A percentile compares a stretch with the other conserved stretches of the same genome.
These are phyloP conservation scores for Cosmopolites sordidus DNA, from an alignment of 2,888 invertebrate genomes.

Conservation along the genomic window DNA sequence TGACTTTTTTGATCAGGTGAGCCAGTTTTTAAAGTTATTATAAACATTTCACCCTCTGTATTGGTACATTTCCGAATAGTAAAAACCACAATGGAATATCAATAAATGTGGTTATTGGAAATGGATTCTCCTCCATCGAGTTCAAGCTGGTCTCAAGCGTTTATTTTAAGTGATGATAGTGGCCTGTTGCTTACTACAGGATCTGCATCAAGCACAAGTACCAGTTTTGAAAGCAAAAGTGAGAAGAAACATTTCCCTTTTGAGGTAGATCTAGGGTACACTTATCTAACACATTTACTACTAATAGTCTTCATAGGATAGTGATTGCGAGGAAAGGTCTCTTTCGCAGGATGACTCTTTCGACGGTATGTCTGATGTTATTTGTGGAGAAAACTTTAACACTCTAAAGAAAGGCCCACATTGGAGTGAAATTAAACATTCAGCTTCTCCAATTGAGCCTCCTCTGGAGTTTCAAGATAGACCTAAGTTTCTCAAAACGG, in stretches of 20 bases:
- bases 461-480: conserved; percentile 80
- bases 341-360: conserved; percentile 75
- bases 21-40: too few relatives aligned
- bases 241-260: conserved; percentile 63
- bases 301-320: conserved; percentile 58
- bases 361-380: conserved; percentile 69
- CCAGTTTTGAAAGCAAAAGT: conserved; percentile 64
- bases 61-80: too few relatives aligned
- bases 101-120: not conserved
- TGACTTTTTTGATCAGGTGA: not conserved
- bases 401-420: conserved; percentile 75
- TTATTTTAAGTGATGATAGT: conserved; percentile 71
- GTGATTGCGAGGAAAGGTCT: conserved; percentile 76
- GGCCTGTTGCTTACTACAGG: conserved; percentile 69
- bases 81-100: too few relatives aligned
- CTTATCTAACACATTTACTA: not conserved
- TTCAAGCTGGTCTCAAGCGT: conserved; percentile 69
- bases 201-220: conserved; percentile 70
- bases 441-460: conserved; percentile 69
- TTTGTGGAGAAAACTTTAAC: conserved; percentile 78
- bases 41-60: too few relatives aligned
- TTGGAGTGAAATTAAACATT: conserved; percentile 55
- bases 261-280: conserved; percentile 52
- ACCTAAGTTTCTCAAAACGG: conserved; percentile 36
- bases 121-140: conserved; percentile 78